Evolutionary conservation across 1,140 invertebrate species (phyloP).

Genomic region (Trichogramma pretiosum): DNA sequence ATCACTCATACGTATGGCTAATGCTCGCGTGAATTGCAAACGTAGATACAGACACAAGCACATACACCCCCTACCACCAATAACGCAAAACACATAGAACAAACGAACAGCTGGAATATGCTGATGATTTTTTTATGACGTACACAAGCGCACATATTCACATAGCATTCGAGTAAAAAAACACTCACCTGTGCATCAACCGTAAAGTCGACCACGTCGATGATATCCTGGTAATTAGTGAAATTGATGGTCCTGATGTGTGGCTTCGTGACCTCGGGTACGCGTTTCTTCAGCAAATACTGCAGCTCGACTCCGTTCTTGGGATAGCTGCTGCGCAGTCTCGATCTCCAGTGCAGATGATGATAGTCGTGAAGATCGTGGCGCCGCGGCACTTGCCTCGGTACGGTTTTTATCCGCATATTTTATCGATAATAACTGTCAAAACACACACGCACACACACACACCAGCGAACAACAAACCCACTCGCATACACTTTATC

Average conservation of each 20-base stretch:
- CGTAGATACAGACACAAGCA: not conserved
- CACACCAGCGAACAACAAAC: too few species aligned
- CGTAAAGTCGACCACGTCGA: constrained; percentile 4
- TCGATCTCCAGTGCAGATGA: too few species aligned
- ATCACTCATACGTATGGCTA: not conserved
- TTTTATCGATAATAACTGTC: too few species aligned
- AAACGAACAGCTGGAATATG: not conserved
- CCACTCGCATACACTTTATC: too few species aligned
- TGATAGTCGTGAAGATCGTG: too few species aligned
- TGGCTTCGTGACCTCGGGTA: too few species aligned
- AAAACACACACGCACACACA: too few species aligned
- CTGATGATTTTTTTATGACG: not conserved
- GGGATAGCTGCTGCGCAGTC: too few species aligned
- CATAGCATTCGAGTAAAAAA: not conserved
- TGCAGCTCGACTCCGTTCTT: too few species aligned
- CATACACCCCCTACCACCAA: not conserved
- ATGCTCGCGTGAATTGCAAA: not conserved
- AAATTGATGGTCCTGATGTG: constrained; percentile 11
- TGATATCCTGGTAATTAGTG: constrained; percentile 7
- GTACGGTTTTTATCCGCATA: constrained; percentile 34
- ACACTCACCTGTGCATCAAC: constrained; percentile 5
- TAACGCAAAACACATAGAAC: not conserved
- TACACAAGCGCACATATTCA: not conserved
- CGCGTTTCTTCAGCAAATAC: too few species aligned
- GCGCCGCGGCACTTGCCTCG: constrained; percentile 21